Percentiles rank a stretch among this genome's conserved stretches.
These are phyloP conservation scores for Lepeophtheirus salmonis DNA, from an alignment of 1,140 invertebrate species.

Conservation along the genomic window DNA sequence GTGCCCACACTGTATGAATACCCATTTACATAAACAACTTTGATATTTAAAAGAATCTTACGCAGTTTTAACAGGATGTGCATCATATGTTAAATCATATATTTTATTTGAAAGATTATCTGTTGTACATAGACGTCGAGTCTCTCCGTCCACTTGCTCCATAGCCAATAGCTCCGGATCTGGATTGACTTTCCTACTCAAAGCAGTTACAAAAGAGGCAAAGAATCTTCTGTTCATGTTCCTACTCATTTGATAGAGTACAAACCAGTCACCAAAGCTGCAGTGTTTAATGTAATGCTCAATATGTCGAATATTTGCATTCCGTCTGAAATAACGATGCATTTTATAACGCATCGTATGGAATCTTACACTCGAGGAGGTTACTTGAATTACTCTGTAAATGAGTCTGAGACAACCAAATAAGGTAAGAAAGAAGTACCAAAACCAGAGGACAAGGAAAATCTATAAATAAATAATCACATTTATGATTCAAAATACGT, in stretches of 20 bases:
- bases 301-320: conserved; percentile 7
- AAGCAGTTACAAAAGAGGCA: neutral
- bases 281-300: conserved; percentile 9
- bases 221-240: conserved; percentile 4
- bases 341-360: conserved; percentile 6
- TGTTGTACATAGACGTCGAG: neutral
- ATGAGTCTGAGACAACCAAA: neutral
- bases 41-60: too few species aligned
- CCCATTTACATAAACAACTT: too few species aligned
- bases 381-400: conserved; percentile 3
- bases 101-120: neutral
- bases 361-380: conserved; percentile 1
- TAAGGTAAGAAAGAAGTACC: conserved; percentile 5
- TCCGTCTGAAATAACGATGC: conserved; percentile 4
- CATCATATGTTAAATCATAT: neutral
- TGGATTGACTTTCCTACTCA: neutral
- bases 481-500: neutral
- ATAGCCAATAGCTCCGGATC: neutral
- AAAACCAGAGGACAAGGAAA: conserved; percentile 16
- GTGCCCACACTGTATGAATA: too few species aligned
- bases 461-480: neutral
- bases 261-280: conserved; percentile 1
- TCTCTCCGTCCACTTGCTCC: neutral
- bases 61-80: neutral
- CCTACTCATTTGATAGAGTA: conserved; percentile 9